Base-by-base conservation (phyloP, 2,888 invertebrate genomes). In the Chrysotoxum bicinctum region DNA sequence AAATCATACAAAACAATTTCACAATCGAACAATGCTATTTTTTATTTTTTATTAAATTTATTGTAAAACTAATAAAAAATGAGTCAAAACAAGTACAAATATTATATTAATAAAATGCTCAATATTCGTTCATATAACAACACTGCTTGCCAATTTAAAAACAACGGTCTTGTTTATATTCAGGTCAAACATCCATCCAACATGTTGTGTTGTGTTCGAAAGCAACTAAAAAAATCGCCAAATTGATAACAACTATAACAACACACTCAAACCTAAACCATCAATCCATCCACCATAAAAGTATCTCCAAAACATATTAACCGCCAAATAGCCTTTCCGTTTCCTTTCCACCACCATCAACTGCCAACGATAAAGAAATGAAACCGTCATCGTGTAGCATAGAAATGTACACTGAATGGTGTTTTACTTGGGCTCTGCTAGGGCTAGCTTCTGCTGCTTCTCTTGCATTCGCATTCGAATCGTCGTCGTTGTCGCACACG, bases 171-270 rank as follows among this genome's bases (percentile, higher is more conserved):
- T 19, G 1, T 21, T 48, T 6, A 48, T 14, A 48, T 48, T 50
- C 10, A 3, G n/a, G 1, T 52, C 26, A 48, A 43, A 40, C 16
- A 26, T 26, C 14, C n/a, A 23, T 23, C 32, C 45, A 54, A 75
- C 83, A 79, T 7, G 83, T 84, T 84, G 79, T 84, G 83, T 84
- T 84, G 52, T 84, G 83, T 84, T 84, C 70, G 79, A 66, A 60
- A 32, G 19, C 32, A 76, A 76, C 37, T 16, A 0, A 26, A 64
- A 76, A 72, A 50, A 35, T n/a, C 14, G 30, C 52, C n/a, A 32
- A 32, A 66, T 21, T 21, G 37, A 40, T 19, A 16, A 45, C 40
- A 45, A 66, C 14, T 45, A 12, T 16, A 62, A 62, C 43, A 16
- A 19, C 16, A 60, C 37, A 16, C 10, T 43, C 21, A 12, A 45